Evolutionary conservation across 2,797 vertebrate species (phyloP).

Genomic region (Strix occidentalis): DNA sequence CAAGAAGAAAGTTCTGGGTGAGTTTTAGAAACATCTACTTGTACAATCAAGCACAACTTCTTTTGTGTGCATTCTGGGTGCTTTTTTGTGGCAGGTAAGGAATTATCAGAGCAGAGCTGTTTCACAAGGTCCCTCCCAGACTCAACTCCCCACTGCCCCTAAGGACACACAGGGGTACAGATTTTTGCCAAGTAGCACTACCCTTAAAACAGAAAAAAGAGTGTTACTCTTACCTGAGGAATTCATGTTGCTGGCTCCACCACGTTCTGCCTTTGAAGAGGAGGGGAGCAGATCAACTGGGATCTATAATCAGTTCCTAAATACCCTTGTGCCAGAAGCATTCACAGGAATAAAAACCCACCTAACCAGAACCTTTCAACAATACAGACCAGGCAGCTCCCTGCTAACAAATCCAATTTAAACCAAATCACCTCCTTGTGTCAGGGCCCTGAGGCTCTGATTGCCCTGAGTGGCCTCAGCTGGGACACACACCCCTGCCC

Average conservation of each 20-base stretch:
- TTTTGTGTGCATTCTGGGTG: neutral
- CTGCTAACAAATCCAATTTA: neutral
- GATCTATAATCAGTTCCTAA: neutral
- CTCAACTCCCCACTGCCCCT: neutral
- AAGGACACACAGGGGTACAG: neutral
- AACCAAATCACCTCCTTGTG: neutral
- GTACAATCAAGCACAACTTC: constrained; percentile 3
- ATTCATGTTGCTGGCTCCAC: rapidly evolving
- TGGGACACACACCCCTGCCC: neutral
- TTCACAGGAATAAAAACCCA: rapidly evolving
- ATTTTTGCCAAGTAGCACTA: neutral
- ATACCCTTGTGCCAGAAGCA: rapidly evolving
- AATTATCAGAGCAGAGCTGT: neutral
- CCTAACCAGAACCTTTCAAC: neutral
- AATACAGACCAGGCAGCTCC: rapidly evolving
- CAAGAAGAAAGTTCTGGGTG: constrained; percentile 22
- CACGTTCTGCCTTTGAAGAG: neutral
- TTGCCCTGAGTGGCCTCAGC: neutral
- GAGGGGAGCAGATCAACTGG: neutral
- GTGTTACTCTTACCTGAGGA: neutral
- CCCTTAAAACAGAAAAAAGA: neutral
- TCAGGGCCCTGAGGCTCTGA: neutral
- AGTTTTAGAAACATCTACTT: neutral
- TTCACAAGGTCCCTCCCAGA: neutral
- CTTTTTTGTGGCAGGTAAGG: neutral